phyloP scores from a whole-genome alignment of 92 coral and sea anemone species.

The Muricea muricata region DNA sequence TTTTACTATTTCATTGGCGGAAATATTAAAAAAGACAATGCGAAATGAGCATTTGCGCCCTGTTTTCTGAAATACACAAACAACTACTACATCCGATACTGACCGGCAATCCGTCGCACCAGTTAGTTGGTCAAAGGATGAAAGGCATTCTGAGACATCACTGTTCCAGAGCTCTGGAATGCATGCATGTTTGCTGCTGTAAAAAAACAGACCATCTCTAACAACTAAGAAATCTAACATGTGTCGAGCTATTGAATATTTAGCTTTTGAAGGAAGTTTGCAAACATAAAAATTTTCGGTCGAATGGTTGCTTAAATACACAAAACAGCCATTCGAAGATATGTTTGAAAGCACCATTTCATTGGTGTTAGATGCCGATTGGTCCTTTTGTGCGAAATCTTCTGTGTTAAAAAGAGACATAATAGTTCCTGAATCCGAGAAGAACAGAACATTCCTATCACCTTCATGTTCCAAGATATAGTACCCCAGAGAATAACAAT shows the following conservation, averaged over 20 bases:
- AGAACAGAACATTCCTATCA: background rate
- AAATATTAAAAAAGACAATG: background rate
- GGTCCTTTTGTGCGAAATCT: background rate
- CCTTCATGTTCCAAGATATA: background rate
- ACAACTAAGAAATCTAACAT: background rate
- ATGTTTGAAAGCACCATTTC: background rate
- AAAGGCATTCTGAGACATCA: conserved; percentile 29
- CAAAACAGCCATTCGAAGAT: background rate
- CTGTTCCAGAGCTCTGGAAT: conserved; percentile 41
- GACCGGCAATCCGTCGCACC: background rate
- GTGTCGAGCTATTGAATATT: background rate
- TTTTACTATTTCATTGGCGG: background rate
- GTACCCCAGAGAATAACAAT: background rate
- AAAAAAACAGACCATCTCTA: conserved; percentile 15
- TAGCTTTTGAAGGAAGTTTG: background rate
- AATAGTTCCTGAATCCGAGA: background rate
- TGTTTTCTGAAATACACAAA: background rate
- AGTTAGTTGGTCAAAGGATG: background rate
- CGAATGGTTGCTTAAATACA: background rate
- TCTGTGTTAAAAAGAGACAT: background rate
- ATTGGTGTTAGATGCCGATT: background rate
- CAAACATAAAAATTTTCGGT: background rate
- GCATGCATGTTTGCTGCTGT: background rate
- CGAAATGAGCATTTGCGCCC: background rate
- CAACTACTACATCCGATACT: conserved; percentile 33